These are phyloP conservation scores for Crossocerus cetratus DNA, from an alignment of 2,888 invertebrate species.

Conservation along the genomic window DNA sequence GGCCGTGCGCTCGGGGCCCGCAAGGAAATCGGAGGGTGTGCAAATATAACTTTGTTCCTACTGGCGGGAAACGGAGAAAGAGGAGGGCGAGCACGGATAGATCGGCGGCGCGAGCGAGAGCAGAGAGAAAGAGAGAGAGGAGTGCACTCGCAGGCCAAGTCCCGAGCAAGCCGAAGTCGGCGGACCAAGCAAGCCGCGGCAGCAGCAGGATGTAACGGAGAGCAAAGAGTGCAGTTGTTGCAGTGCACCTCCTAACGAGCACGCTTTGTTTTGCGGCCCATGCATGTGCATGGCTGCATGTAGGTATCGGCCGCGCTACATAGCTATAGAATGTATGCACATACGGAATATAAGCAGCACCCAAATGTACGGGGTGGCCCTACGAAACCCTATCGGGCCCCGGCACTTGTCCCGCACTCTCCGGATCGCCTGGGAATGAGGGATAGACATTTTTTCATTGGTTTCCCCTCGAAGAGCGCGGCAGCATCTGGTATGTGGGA, in stretches of 20 bases:
- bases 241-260: constrained; percentile 76
- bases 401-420: no score
- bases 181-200: constrained; percentile 42
- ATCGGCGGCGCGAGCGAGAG: background rate
- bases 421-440: no score
- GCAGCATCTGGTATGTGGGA: background rate
- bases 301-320: constrained; percentile 54
- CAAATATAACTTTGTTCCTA: constrained; percentile 58
- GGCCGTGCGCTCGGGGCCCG: constrained; percentile 25
- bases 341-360: constrained; percentile 61
- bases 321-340: constrained; percentile 60
- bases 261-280: constrained; percentile 75
- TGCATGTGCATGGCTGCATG: constrained; percentile 65
- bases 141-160: constrained; percentile 12
- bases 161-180: constrained; percentile 38
- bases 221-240: constrained; percentile 70
- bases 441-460: background rate
- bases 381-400: constrained; percentile 5
- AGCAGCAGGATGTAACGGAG: constrained; percentile 63
- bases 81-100: constrained; percentile 16
- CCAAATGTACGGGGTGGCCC: constrained; percentile 68
- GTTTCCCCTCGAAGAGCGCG: background rate
- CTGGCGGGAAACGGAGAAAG: constrained; percentile 54
- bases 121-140: constrained; percentile 7
- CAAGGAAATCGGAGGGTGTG: constrained; percentile 59